phyloP scores from a whole-genome alignment of 1,140 invertebrate species.

The Drosophila triauraria region DNA sequence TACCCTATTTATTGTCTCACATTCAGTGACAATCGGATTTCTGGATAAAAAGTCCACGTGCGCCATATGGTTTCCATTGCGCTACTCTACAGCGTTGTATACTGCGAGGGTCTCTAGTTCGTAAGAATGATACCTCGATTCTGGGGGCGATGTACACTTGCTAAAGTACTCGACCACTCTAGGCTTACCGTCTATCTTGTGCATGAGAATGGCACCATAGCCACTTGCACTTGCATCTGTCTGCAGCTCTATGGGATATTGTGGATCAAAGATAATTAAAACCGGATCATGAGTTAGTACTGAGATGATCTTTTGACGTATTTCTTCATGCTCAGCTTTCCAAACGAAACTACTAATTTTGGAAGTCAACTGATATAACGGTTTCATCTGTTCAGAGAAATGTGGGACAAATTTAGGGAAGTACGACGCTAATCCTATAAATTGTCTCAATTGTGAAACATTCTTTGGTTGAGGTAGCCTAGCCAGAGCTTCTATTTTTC shows the following conservation, averaged over 20 bases:
- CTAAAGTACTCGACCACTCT: slow-evolving; percentile 2
- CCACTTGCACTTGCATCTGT: too few species aligned
- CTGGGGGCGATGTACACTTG: slow-evolving; percentile 7
- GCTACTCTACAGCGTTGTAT: not conserved
- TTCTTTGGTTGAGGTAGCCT: too few species aligned
- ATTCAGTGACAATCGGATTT: not conserved
- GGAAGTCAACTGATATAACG: too few species aligned
- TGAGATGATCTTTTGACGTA: slow-evolving; percentile 16
- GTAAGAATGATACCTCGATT: slow-evolving; percentile 4
- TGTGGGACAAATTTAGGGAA: too few species aligned
- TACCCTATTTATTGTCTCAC: not conserved
- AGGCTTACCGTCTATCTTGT: not conserved
- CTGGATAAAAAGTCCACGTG: not conserved
- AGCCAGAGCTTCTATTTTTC: too few species aligned
- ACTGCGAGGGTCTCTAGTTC: not conserved
- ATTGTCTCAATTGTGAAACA: too few species aligned
- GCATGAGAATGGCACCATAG: too few species aligned
- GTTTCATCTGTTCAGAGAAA: too few species aligned
- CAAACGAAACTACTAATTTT: slow-evolving; percentile 6
- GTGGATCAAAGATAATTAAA: slow-evolving; percentile 20
- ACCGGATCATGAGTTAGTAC: slow-evolving; percentile 17
- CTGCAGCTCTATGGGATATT: slow-evolving; percentile 7
- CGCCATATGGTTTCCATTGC: too few species aligned
- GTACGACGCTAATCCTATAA: too few species aligned
- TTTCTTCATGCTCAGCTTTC: slow-evolving; percentile 18